These are phyloP conservation scores for Ceratothoa steindachneri DNA, from an alignment of 2,888 invertebrate species.

Conservation along the genomic window DNA sequence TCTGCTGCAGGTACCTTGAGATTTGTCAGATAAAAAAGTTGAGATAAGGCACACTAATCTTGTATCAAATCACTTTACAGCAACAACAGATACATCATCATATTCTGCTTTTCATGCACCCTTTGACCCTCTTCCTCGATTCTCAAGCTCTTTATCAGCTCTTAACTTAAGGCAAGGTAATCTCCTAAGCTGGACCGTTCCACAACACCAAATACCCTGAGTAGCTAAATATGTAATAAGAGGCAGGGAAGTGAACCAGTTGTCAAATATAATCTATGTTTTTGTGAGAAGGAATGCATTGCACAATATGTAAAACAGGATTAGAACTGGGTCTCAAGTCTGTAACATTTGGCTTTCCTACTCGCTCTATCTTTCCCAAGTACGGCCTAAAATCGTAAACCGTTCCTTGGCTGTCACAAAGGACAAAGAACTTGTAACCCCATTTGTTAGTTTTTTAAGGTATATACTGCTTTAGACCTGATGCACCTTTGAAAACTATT, in stretches of 20 bases:
- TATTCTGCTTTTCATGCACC: constrained; percentile 19
- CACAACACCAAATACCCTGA: constrained; percentile 23
- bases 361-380: constrained; percentile 3
- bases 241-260: constrained; percentile 18
- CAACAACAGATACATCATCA: constrained; percentile 5
- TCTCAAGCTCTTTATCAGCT: constrained; percentile 19
- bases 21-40: constrained; percentile 1
- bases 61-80: constrained; percentile 23
- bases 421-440: constrained; percentile 3
- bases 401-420: neutral
- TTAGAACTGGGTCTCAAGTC: constrained; percentile 6
- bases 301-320: constrained; percentile 14
- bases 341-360: neutral
- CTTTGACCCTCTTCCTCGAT: constrained; percentile 16
- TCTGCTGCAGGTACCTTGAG: constrained; percentile 8
- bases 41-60: constrained; percentile 14
- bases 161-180: constrained; percentile 12
- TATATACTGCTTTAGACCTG: constrained; percentile 15
- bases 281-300: neutral
- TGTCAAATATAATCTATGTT: constrained; percentile 5
- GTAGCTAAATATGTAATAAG: constrained; percentile 19
- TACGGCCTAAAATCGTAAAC: constrained; percentile 6
- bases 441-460: constrained; percentile 16
- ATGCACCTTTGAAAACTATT: constrained; percentile 16
- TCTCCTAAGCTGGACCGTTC: constrained; percentile 18